phyloP scores from a whole-genome alignment of 2,113 vertebrate species.

The Chaetorhynchus papuensis region DNA sequence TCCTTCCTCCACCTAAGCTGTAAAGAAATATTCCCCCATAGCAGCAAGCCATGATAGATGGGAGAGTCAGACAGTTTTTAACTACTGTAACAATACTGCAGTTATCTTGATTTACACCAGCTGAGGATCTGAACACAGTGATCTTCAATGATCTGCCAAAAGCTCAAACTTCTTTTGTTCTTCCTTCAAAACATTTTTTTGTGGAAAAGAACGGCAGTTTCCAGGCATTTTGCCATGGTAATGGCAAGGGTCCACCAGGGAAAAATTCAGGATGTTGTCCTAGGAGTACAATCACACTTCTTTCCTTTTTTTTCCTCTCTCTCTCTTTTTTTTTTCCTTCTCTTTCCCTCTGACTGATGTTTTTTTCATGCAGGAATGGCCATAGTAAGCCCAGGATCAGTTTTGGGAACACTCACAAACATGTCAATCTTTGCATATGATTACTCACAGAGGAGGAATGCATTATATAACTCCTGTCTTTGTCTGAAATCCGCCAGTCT shows the following conservation, averaged over 20 bases:
- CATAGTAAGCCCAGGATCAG: not conserved
- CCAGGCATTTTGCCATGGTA: slow-evolving; percentile 55
- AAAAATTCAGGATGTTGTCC: slow-evolving; percentile 41
- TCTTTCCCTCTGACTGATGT: not conserved
- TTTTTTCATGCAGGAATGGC: not conserved
- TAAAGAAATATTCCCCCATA: not conserved
- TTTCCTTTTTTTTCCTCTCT: not conserved
- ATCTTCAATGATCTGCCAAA: slow-evolving; percentile 43
- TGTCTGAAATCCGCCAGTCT: slow-evolving; percentile 1
- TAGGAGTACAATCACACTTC: slow-evolving; percentile 10
- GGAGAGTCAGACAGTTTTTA: slow-evolving; percentile 28
- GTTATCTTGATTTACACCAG: slow-evolving; percentile 53
- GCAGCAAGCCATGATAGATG: not conserved
- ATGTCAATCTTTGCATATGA: slow-evolving; percentile 33
- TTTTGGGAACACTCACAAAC: slow-evolving; percentile 3
- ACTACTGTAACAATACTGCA: slow-evolving; percentile 34
- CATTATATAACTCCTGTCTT: slow-evolving; percentile 28
- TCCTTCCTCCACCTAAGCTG: not conserved
- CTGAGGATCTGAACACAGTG: slow-evolving; percentile 24
- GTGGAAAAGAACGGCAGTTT: slow-evolving; percentile 42
- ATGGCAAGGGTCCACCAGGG: slow-evolving; percentile 39
- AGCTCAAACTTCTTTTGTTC: slow-evolving; percentile 58
- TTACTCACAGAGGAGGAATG: slow-evolving; percentile 39
- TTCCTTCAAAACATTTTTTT: slow-evolving; percentile 50
- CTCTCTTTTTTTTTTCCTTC: not conserved